Conservation (phyloP, 2,113 vertebrate genomes). For the Actinemys pallida region DNA sequence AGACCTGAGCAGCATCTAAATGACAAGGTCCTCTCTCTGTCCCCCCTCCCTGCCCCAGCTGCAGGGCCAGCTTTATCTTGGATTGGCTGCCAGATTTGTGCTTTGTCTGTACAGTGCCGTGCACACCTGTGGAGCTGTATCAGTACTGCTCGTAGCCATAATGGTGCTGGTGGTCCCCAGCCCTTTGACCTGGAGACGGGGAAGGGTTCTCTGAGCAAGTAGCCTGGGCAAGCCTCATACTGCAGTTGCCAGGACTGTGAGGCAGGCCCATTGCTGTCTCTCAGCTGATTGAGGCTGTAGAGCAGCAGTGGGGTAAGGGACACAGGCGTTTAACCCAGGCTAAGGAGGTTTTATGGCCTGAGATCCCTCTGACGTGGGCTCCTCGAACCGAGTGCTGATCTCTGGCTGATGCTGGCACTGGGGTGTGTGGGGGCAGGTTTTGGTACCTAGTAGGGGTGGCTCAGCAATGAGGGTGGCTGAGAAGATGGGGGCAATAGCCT, state of each 20-base stretch:
- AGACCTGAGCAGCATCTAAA: background rate
- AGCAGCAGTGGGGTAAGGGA: background rate
- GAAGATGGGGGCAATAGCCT: background rate
- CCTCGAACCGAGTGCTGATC: background rate
- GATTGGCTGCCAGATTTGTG: background rate
- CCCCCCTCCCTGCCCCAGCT: background rate
- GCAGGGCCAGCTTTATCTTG: background rate
- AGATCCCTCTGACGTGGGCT: background rate
- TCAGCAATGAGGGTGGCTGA: background rate
- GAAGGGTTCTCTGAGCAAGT: background rate
- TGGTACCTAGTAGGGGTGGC: too few relatives aligned
- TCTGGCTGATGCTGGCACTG: background rate
- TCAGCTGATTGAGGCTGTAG: background rate
- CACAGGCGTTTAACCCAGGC: background rate
- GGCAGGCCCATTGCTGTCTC: background rate
- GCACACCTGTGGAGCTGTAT: background rate
- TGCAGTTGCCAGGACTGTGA: background rate
- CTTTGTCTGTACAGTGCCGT: background rate
- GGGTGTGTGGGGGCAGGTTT: background rate
- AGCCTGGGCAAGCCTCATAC: background rate
- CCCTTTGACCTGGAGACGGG: background rate
- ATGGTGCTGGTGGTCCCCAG: background rate
- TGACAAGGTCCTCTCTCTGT: background rate
- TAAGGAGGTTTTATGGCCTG: background rate
- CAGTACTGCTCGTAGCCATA: background rate